Percentiles rank a stretch among this genome's conserved stretches.
These are phyloP conservation scores for Phrynosoma platyrhinos DNA, from an alignment of 2,113 vertebrate species.

Conservation along the genomic window DNA sequence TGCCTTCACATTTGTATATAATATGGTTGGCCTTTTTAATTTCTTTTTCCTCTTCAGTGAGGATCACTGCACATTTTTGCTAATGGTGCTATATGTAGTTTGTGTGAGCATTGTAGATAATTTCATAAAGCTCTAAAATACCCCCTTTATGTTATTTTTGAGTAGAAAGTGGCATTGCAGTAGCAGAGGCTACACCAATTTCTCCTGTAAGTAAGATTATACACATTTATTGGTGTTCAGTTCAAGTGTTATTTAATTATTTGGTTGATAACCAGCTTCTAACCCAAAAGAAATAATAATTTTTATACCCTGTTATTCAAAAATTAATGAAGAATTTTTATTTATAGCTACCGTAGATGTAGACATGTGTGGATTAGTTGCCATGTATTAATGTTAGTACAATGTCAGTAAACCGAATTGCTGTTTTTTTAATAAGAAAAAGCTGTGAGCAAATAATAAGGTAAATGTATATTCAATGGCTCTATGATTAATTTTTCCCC, in stretches of 20 bases:
- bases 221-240: neutral
- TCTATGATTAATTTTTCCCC: constrained; percentile 71
- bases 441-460: constrained; percentile 44
- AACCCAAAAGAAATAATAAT: constrained; percentile 38
- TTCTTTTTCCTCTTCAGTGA: neutral
- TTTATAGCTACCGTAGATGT: constrained; percentile 37
- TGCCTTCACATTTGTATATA: neutral
- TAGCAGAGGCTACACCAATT: neutral
- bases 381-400: constrained; percentile 45
- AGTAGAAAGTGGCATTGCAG: neutral
- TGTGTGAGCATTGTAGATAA: neutral
- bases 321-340: constrained; percentile 53
- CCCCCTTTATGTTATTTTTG: neutral
- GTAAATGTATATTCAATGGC: constrained; percentile 70
- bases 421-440: constrained; percentile 38
- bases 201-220: neutral
- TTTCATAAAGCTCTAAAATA: neutral
- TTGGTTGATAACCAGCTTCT: constrained; percentile 21
- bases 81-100: constrained; percentile 22
- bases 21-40: neutral
- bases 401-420: constrained; percentile 84
- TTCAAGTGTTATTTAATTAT: neutral
- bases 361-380: constrained; percentile 52
- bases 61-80: neutral
- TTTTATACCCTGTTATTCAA: constrained; percentile 23